Percentiles rank a stretch among this genome's conserved stretches.
Evolutionary conservation across 2,888 invertebrate genomes (phyloP).

Genomic region (Pantelozetes paolii): DNA sequence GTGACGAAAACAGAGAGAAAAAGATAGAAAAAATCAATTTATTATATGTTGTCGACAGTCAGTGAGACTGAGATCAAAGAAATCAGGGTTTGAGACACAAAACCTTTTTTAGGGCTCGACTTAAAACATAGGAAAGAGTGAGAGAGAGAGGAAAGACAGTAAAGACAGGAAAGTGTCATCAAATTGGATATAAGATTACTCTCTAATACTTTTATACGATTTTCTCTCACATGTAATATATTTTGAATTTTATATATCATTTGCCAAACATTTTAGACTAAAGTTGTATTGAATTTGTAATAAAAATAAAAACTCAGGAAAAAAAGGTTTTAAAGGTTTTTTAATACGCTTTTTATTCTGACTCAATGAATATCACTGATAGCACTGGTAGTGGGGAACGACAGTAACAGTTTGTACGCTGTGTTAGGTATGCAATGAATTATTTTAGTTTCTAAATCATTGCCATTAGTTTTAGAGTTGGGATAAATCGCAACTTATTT

Average conservation of each 20-base stretch:
- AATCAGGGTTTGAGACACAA: neutral
- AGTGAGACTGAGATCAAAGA: neutral
- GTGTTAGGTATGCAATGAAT: neutral
- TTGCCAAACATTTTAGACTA: neutral
- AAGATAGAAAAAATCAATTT: neutral
- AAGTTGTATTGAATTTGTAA: neutral
- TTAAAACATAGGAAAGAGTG: neutral
- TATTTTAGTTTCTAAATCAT: neutral
- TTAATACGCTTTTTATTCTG: neutral
- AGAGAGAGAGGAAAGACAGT: neutral
- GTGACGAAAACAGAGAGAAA: neutral
- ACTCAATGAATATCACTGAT: neutral
- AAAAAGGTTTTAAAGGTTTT: constrained; percentile 6
- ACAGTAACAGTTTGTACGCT: no score
- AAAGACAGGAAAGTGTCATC: neutral
- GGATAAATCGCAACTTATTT: neutral
- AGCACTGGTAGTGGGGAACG: neutral
- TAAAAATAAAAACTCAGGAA: neutral
- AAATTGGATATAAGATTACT: neutral
- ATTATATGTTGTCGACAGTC: constrained; percentile 9
- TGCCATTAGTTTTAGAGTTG: neutral
- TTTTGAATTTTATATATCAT: neutral
- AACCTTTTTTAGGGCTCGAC: neutral
- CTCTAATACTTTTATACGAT: neutral
- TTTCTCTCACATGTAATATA: neutral